These are phyloP conservation scores for Crenichthys baileyi DNA, from an alignment of 2,797 vertebrate species.

Conservation along the genomic window DNA sequence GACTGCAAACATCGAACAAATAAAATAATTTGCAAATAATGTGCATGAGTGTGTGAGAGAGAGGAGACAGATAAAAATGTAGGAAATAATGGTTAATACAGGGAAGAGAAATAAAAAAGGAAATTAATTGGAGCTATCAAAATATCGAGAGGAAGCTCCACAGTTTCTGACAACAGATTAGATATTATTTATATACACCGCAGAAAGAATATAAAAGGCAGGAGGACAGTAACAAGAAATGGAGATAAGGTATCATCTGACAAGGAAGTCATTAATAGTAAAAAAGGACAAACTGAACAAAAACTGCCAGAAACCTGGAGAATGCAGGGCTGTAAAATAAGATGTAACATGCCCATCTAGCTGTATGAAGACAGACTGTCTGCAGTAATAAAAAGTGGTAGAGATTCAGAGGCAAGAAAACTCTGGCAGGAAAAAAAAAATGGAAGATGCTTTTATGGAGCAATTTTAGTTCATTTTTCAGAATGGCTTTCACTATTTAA, in stretches of 20 bases:
- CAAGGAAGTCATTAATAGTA: not conserved
- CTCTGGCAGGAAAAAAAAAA: not conserved
- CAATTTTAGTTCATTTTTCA: not conserved
- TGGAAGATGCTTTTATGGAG: not conserved
- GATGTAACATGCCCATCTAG: not conserved
- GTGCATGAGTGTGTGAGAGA: not conserved
- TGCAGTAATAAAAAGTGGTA: not conserved
- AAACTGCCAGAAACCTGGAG: not conserved
- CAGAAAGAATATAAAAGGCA: not conserved
- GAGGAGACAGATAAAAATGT: not conserved
- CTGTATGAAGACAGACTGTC: not conserved
- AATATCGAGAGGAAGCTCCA: not conserved
- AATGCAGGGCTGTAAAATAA: not conserved
- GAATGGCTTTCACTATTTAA: not conserved
- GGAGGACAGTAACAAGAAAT: not conserved
- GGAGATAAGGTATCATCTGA: not conserved
- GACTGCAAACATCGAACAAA: slow-evolving; percentile 10
- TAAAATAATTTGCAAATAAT: slow-evolving; percentile 13
- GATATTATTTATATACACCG: not conserved
- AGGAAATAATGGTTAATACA: not conserved
- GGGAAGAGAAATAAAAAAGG: not conserved
- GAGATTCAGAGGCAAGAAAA: not conserved
- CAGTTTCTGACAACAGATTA: not conserved
- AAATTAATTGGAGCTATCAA: not conserved
- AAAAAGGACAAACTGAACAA: not conserved